phyloP scores from a whole-genome alignment of 2,113 vertebrate genomes.

The Myxocyprinus asiaticus region DNA sequence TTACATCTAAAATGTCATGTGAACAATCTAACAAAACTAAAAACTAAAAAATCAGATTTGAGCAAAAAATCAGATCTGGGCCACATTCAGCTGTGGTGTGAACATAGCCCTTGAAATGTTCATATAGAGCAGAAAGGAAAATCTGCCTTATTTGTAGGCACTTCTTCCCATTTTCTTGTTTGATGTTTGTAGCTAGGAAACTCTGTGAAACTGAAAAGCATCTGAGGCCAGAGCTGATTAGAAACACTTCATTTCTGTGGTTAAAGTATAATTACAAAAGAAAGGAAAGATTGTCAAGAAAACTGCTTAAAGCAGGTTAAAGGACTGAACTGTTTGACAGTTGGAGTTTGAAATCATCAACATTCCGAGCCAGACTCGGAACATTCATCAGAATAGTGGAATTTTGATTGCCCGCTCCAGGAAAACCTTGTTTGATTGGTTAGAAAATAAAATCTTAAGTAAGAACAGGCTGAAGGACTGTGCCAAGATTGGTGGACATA shows the following conservation, averaged over 20 bases:
- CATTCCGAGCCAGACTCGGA: not conserved
- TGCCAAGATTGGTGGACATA: no score
- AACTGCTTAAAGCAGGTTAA: not conserved
- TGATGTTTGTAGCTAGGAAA: not conserved
- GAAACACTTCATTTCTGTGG: not conserved
- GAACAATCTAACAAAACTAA: no score
- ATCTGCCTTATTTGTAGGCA: not conserved
- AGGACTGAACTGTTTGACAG: not conserved
- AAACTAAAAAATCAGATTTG: no score
- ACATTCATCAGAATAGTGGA: no score
- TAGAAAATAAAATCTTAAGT: no score
- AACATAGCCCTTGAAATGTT: not conserved
- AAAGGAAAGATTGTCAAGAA: not conserved
- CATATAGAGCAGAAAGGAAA: constrained; percentile 15
- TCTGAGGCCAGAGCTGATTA: not conserved
- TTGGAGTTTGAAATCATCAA: not conserved
- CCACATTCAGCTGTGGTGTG: no score
- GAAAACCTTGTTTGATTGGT: no score
- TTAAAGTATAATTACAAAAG: constrained; percentile 1
- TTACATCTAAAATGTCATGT: no score
- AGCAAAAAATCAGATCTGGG: no score
- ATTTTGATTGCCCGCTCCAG: no score
- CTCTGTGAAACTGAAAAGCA: not conserved
- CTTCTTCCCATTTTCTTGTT: not conserved
- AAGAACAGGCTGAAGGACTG: no score